Evolutionary conservation across 2,888 invertebrate genomes (phyloP).

Genomic region (Orthosia cruda): DNA sequence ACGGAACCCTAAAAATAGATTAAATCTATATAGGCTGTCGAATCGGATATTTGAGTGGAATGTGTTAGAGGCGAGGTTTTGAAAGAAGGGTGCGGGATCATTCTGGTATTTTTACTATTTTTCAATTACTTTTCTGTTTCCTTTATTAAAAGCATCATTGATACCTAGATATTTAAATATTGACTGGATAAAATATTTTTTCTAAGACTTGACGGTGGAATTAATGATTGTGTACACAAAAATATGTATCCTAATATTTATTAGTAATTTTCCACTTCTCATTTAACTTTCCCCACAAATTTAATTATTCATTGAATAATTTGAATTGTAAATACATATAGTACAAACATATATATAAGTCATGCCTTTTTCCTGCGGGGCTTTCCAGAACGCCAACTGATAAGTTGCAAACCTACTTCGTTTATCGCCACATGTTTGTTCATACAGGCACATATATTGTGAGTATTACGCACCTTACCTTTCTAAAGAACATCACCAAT

Average conservation of each 20-base stretch:
- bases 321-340: background rate
- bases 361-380: too few relatives aligned
- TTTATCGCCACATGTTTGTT: background rate
- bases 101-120: background rate
- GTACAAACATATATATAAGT: too few relatives aligned
- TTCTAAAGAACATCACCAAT: background rate
- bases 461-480: background rate
- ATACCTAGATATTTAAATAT: too few relatives aligned
- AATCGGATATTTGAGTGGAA: slow-evolving; percentile 26
- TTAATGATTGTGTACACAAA: too few relatives aligned
- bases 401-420: background rate
- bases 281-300: background rate
- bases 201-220: too few relatives aligned
- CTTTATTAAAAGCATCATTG: background rate
- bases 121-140: background rate
- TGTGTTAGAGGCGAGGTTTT: background rate
- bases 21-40: slow-evolving; percentile 4
- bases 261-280: background rate
- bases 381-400: too few relatives aligned
- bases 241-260: background rate
- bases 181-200: too few relatives aligned
- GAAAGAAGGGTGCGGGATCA: background rate
- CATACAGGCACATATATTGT: background rate
- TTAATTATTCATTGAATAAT: background rate
- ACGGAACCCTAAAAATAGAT: background rate